A percentile compares a stretch with the other conserved stretches of the same genome.
Evolutionary conservation across 2,888 invertebrate species (phyloP).

Genomic region (Stenotaenia linearis): DNA sequence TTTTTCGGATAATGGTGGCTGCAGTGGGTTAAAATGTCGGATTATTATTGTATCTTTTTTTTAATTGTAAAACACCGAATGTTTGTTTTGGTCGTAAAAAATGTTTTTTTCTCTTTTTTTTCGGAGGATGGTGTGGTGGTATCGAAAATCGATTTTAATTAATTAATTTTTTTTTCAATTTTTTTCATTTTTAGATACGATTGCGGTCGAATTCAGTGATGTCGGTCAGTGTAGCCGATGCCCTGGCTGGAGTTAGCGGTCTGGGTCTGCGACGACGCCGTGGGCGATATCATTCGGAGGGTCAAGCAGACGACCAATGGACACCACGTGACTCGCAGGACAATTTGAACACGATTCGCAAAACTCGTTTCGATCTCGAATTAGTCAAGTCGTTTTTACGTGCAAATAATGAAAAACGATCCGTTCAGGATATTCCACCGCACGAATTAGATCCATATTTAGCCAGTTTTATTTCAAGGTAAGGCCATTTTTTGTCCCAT

Average conservation of each 20-base stretch:
- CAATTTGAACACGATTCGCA: constrained; percentile 31
- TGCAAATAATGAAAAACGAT: constrained; percentile 27
- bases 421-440: constrained; percentile 31
- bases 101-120: not conserved
- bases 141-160: not conserved
- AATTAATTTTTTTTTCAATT: not conserved
- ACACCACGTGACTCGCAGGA: constrained; percentile 30
- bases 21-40: constrained; percentile 7
- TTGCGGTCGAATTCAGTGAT: not conserved
- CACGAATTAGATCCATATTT: constrained; percentile 30
- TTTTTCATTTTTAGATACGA: not conserved
- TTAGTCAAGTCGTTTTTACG: constrained; percentile 32
- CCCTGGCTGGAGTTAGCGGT: not conserved
- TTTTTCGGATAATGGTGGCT: constrained; percentile 8
- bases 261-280: constrained; percentile 26
- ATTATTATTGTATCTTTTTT: not conserved
- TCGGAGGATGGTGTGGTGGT: not conserved
- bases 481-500: not conserved
- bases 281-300: constrained; percentile 29
- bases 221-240: not conserved
- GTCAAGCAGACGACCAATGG: constrained; percentile 29
- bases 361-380: constrained; percentile 31
- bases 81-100: no score
- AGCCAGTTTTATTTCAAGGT: constrained; percentile 28
- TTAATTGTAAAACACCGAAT: no score